A percentile compares a stretch with the other conserved stretches of the same genome.
Evolutionary conservation across 2,797 vertebrate species (phyloP).

Genomic region (Philypnodon macrostomus): DNA sequence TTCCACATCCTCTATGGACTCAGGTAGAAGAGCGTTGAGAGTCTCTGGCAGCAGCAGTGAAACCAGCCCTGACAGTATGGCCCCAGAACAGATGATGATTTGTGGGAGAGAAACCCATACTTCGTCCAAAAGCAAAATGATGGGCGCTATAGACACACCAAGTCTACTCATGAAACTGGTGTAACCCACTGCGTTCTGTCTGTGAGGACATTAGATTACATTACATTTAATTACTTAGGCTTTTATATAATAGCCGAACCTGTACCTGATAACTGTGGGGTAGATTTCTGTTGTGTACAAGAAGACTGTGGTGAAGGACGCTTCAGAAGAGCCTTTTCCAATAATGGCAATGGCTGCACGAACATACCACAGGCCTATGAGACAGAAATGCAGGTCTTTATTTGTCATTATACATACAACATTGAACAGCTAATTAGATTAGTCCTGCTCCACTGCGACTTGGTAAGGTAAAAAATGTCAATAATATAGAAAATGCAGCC

Average conservation of each 20-base stretch:
- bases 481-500: too few species aligned
- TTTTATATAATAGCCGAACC: neutral
- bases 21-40: conserved; percentile 66
- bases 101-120: conserved; percentile 79
- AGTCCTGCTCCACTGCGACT: too few species aligned
- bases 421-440: too few species aligned
- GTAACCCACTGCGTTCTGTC: conserved; percentile 86
- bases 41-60: conserved; percentile 84
- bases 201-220: conserved; percentile 36
- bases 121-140: conserved; percentile 81
- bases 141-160: conserved; percentile 79
- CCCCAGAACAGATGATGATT: conserved; percentile 66
- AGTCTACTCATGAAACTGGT: conserved; percentile 76
- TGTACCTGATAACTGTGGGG: conserved; percentile 85
- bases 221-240: too few species aligned
- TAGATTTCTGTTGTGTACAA: conserved; percentile 87
- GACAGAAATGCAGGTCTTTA: too few species aligned
- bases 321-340: conserved; percentile 86
- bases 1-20: conserved; percentile 86
- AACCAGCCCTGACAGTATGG: conserved; percentile 68
- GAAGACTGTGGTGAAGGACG: conserved; percentile 78
- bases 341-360: conserved; percentile 69
- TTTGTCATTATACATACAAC: too few species aligned
- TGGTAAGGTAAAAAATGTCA: too few species aligned
- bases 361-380: conserved; percentile 64